phyloP scores from a whole-genome alignment of 2,888 invertebrate genomes.

The Chaetogeoica ovagalla region DNA sequence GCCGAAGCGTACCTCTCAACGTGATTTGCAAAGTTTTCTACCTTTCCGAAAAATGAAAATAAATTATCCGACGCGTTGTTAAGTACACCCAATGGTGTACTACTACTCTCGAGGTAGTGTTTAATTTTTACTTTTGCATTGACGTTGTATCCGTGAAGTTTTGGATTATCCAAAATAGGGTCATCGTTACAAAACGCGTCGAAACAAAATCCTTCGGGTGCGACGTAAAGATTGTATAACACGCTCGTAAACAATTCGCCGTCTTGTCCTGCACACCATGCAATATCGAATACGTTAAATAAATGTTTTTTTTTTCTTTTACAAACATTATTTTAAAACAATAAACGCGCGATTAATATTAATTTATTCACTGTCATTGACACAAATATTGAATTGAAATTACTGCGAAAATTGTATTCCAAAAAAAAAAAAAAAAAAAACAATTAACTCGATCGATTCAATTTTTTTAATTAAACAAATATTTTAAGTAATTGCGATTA shows the following conservation, averaged over 20 bases:
- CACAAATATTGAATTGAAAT: too few relatives aligned
- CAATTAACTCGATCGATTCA: too few relatives aligned
- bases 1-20: conserved; percentile 59
- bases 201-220: conserved; percentile 66
- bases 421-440: too few relatives aligned
- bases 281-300: too few relatives aligned
- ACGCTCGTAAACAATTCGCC: conserved; percentile 65
- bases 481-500: too few relatives aligned
- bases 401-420: too few relatives aligned
- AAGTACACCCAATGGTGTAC: too few relatives aligned
- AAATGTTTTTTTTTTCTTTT: too few relatives aligned
- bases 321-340: too few relatives aligned
- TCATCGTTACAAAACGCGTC: conserved; percentile 63
- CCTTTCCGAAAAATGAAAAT: conserved; percentile 57
- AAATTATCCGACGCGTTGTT: background rate
- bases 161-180: conserved; percentile 64
- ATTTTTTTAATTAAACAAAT: too few relatives aligned
- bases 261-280: conserved; percentile 57
- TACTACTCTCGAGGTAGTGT: background rate
- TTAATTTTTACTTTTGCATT: conserved; percentile 63
- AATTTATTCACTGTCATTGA: too few relatives aligned
- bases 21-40: conserved; percentile 58
- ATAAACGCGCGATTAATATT: too few relatives aligned
- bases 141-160: conserved; percentile 68
- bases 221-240: conserved; percentile 62